Evolutionary conservation across 2,113 vertebrate species (phyloP).

Genomic region (Micromys minutus): DNA sequence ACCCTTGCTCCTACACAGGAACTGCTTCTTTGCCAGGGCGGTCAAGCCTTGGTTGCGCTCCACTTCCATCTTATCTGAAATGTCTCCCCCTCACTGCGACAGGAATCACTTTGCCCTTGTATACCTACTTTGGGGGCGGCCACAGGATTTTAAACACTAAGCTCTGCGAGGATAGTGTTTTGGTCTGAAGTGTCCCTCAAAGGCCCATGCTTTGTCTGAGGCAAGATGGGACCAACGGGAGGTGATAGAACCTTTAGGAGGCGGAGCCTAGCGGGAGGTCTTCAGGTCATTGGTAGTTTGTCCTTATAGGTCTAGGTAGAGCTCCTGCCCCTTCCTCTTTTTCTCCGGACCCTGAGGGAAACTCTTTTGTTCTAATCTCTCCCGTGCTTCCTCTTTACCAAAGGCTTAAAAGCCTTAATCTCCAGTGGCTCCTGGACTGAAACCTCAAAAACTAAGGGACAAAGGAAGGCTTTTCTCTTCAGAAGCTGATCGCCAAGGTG

Average conservation of each 20-base stretch:
- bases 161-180: neutral
- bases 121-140: neutral
- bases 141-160: neutral
- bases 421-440: neutral
- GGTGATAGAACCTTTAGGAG: neutral
- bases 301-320: neutral
- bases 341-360: neutral
- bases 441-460: neutral
- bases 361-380: neutral
- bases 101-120: neutral
- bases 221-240: neutral
- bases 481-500: neutral
- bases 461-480: neutral
- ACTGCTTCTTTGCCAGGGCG: neutral
- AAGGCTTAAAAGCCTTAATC: neutral
- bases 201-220: neutral
- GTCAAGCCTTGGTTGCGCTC: neutral
- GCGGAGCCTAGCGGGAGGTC: neutral
- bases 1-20: neutral
- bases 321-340: neutral
- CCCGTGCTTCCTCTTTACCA: neutral
- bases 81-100: neutral
- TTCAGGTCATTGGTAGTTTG: neutral
- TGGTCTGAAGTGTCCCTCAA: too few species aligned
- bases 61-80: neutral